A percentile compares a stretch with the other conserved stretches of the same genome.
phyloP scores from a whole-genome alignment of 2,113 vertebrate genomes.

The Pachyramphus minor region DNA sequence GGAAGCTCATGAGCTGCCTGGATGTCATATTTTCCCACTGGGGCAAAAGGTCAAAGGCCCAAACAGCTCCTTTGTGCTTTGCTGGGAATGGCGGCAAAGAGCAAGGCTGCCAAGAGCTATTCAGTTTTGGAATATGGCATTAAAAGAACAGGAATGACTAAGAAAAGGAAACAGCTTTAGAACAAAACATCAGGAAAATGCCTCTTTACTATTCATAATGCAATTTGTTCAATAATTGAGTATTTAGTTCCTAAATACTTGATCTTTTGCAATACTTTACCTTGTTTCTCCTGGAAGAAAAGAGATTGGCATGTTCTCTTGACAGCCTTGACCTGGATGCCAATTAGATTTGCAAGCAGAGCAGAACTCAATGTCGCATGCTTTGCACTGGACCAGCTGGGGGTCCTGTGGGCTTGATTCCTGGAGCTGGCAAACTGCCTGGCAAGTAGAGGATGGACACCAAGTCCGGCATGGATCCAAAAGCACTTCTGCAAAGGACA shows the following conservation, averaged over 20 bases:
- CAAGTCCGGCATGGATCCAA: conserved; percentile 96
- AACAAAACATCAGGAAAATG: background rate
- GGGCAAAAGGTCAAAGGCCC: background rate
- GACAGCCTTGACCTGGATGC: conserved; percentile 93
- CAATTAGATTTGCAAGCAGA: conserved; percentile 93
- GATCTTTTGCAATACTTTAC: conserved; percentile 62
- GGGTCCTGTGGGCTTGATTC: conserved; percentile 84
- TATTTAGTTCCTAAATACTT: background rate
- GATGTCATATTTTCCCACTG: background rate
- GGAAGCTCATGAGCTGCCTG: background rate
- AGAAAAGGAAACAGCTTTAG: background rate
- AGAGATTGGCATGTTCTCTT: conserved; percentile 85
- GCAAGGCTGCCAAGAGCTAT: background rate
- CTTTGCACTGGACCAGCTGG: conserved; percentile 89
- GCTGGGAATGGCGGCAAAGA: background rate
- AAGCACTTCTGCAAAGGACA: conserved; percentile 85
- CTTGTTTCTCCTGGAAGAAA: conserved; percentile 95
- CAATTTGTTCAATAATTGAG: background rate
- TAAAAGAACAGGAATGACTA: background rate
- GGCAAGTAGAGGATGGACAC: conserved; percentile 95
- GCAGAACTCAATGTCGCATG: conserved; percentile 92
- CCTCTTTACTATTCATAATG: background rate
- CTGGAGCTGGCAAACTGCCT: conserved; percentile 94
- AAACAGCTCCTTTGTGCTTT: background rate
- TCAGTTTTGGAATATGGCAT: background rate